Percentiles rank a stretch among this genome's conserved stretches.
Evolutionary conservation across 2,113 vertebrate species (phyloP).

Genomic region (Apeltes quadracus): DNA sequence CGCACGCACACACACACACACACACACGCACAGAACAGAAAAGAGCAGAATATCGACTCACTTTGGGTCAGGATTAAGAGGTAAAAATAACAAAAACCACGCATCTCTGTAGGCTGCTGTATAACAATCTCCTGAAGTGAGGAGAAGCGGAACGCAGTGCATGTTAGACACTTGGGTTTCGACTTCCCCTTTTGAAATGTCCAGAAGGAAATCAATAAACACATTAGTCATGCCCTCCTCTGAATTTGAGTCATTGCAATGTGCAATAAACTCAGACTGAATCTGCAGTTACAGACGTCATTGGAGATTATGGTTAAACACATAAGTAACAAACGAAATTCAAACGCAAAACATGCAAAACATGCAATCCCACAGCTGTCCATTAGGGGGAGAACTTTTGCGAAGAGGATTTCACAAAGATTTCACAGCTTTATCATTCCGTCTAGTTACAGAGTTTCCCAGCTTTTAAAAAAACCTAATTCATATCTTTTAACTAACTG

Average conservation of each 20-base stretch:
- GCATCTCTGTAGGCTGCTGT: constrained; percentile 63
- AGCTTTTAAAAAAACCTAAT: neutral
- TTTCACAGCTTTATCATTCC: constrained; percentile 4
- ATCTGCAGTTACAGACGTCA: neutral
- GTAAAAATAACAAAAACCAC: constrained; percentile 48
- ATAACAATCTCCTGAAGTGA: constrained; percentile 42
- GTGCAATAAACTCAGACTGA: neutral
- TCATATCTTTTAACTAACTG: neutral
- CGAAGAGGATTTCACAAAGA: neutral
- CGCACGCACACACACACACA: neutral
- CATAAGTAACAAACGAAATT: neutral
- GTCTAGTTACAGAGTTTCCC: neutral
- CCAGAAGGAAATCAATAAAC: constrained; percentile 59
- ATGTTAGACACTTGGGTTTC: constrained; percentile 1
- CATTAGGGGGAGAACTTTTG: neutral
- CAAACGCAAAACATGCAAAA: neutral
- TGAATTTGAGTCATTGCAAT: neutral
- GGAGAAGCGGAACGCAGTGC: constrained; percentile 22
- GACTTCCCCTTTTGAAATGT: constrained; percentile 47
- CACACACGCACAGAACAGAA: constrained; percentile 31
- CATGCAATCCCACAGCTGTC: neutral
- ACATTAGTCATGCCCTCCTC: constrained; percentile 1
- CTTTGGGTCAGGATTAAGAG: constrained; percentile 61
- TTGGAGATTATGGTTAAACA: neutral
- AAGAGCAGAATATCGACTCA: constrained; percentile 54